Evolutionary conservation across 2,797 vertebrate genomes (phyloP).

Genomic region (Spheniscus humboldti): DNA sequence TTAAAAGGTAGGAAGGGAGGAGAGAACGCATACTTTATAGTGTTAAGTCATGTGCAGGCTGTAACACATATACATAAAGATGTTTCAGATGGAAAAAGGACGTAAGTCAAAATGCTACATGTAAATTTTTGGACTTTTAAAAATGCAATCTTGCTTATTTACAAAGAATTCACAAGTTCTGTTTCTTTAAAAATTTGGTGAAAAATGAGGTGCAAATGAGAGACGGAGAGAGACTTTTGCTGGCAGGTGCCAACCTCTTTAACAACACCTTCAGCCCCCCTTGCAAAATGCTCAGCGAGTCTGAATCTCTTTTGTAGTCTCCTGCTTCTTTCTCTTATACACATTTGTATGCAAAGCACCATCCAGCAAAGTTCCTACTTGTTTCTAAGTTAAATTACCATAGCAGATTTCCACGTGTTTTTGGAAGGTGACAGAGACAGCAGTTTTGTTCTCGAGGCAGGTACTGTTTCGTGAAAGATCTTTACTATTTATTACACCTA

Average conservation of each 20-base stretch:
- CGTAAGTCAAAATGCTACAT: not conserved
- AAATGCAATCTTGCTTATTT: not conserved
- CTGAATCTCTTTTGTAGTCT: not conserved
- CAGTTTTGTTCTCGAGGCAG: not conserved
- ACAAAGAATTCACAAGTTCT: not conserved
- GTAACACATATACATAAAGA: too few relatives aligned
- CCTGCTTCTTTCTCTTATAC: not conserved
- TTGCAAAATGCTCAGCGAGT: not conserved
- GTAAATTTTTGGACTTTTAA: accelerated
- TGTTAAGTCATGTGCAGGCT: not conserved
- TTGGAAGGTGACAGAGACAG: not conserved
- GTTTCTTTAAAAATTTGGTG: not conserved
- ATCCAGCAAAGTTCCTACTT: not conserved
- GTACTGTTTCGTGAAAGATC: not conserved
- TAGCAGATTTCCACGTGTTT: not conserved
- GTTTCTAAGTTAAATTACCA: not conserved
- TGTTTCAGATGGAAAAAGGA: not conserved
- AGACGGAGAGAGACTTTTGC: not conserved
- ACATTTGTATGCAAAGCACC: not conserved
- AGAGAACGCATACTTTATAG: not conserved
- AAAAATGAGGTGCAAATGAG: not conserved
- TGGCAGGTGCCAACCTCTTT: not conserved
- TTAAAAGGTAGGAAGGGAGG: not conserved
- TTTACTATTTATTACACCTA: conserved; percentile 15
- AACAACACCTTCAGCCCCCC: not conserved